Evolutionary conservation across 2,113 vertebrate genomes (phyloP).

Genomic region (Clarias batrachus): DNA sequence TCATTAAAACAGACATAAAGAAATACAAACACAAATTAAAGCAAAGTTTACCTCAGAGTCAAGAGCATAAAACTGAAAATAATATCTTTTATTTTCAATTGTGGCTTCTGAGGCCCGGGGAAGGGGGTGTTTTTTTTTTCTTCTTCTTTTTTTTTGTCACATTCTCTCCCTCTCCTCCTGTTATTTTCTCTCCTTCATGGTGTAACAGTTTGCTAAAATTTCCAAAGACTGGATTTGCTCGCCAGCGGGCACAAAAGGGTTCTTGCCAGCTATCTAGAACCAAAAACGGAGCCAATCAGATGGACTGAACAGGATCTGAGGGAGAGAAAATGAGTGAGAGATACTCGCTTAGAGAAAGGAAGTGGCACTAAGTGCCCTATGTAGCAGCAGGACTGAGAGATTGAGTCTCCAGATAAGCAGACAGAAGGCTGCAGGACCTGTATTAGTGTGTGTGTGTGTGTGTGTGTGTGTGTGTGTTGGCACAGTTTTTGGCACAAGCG

Average conservation of each 20-base stretch:
- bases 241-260: conserved; percentile 38
- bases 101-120: neutral
- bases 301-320: conserved; percentile 31
- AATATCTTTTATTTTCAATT: neutral
- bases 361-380: conserved; percentile 31
- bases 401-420: conserved; percentile 33
- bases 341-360: conserved; percentile 31
- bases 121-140: neutral
- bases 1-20: neutral
- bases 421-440: conserved; percentile 33
- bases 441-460: conserved; percentile 30
- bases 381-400: conserved; percentile 31
- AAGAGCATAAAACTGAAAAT: neutral
- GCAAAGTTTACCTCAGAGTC: neutral
- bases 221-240: conserved; percentile 27
- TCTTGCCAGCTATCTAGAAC: conserved; percentile 40
- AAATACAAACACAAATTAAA: neutral
- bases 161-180: conserved; percentile 12
- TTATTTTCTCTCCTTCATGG: conserved; percentile 48
- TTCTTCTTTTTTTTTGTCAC: neutral
- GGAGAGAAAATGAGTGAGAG: conserved; percentile 18
- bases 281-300: conserved; percentile 36
- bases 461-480: conserved; percentile 22
- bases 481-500: neutral
- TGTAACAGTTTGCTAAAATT: conserved; percentile 52